Evolutionary conservation across 2,888 invertebrate species (phyloP), one percentile per base, ranked within the genome.

Genomic region (Ophion obscuratus): DNA sequence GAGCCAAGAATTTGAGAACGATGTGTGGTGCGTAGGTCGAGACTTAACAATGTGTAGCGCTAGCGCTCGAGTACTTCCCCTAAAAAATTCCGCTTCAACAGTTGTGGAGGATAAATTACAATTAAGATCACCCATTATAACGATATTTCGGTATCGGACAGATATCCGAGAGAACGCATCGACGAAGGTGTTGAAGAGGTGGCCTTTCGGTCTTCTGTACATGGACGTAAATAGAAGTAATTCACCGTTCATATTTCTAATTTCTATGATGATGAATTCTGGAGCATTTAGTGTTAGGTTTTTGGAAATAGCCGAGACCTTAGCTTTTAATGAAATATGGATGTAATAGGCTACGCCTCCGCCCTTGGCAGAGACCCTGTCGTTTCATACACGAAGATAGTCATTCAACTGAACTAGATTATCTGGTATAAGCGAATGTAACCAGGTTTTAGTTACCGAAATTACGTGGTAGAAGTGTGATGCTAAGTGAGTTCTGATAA

Each of bases 311-410:
- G 27, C 73, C 0, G 78, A 10, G 7, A 81, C 24, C 14, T 66
- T 78, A 10, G 20, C 64, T 5, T 62, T 77, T 1, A 86, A 14
- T 9, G 86, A 86, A 0, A 53, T 17, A 7, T 83, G 81, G 14
- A 86, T 70, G 36, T 36, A 83, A 7, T 77, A 73, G 0, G 83
- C 83, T 3, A 86, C 77, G 1, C 86, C 78, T 0, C 83, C 83
- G 10, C 83, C 80, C 2, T 40, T 17, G 14, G 67, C 57, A 2
- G 44, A 47, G 14, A 44, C 47, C 2, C 81, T 17, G 24, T 82
- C 85, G 2, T 81, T 77, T 2, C 84, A 70, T 17, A 76, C 59
- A 2, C 78, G 17, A 11, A 53, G 31, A 57, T 82, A 85, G n/a
- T 68, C 47, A 10, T 73, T 11, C 3, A 82, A 36, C 0, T 53